A percentile compares a stretch with the other conserved stretches of the same genome.
Conservation (phyloP, 2,113 vertebrate genomes). For the Notechis scutatus region DNA sequence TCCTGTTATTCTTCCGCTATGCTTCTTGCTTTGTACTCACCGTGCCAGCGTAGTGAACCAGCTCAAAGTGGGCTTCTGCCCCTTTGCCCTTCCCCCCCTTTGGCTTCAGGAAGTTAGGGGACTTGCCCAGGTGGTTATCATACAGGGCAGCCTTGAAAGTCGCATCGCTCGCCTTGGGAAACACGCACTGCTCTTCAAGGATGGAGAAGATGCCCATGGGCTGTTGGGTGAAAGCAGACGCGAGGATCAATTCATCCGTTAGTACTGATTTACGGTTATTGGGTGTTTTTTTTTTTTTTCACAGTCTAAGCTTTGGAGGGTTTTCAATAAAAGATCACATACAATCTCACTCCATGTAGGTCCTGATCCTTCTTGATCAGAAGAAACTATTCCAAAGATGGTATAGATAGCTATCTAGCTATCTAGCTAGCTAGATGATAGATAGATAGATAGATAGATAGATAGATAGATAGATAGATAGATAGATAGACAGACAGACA, state of each 20-base stretch:
- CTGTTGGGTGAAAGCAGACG: conserved; percentile 18
- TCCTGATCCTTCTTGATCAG: neutral
- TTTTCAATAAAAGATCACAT: neutral
- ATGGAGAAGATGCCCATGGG: conserved; percentile 66
- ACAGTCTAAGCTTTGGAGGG: neutral
- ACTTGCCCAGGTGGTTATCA: conserved; percentile 49
- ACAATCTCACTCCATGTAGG: neutral
- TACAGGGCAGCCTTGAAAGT: conserved; percentile 48
- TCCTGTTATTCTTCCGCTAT: too few species aligned
- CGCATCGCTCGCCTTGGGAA: conserved; percentile 51
- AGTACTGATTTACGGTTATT: neutral
- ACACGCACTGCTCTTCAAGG: conserved; percentile 58
- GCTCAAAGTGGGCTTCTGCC: conserved; percentile 41
- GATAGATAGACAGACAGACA: too few species aligned
- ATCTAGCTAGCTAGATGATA: neutral
- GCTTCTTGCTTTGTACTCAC: neutral
- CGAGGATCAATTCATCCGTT: neutral
- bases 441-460: too few species aligned
- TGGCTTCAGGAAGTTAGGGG: conserved; percentile 50
- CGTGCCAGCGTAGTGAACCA: conserved; percentile 9
- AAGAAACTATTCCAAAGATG: neutral
- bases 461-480: neutral
- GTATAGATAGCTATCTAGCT: neutral
- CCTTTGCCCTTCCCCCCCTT: conserved; percentile 45
- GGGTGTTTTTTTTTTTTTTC: neutral